A percentile compares a stretch with the other conserved stretches of the same genome.
Evolutionary conservation across 2,797 vertebrate genomes (phyloP).

Genomic region (Philypnodon macrostomus): DNA sequence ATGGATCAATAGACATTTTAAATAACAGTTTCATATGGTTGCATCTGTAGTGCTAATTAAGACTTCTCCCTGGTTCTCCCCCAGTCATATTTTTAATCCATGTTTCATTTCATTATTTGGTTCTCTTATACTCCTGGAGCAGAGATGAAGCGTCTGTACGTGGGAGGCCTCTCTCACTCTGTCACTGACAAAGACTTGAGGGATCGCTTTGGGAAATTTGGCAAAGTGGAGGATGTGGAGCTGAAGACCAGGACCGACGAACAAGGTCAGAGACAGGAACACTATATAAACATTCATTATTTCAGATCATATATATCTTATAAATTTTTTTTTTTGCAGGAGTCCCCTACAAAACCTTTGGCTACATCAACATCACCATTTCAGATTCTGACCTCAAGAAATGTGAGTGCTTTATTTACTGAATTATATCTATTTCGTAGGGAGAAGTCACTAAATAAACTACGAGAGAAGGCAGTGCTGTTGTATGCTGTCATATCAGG

Average conservation of each 20-base stretch:
- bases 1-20: too few relatives aligned
- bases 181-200: constrained; percentile 85
- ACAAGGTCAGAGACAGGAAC: constrained; percentile 71
- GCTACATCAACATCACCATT: constrained; percentile 85
- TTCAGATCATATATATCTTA: too few relatives aligned
- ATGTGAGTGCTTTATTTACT: constrained; percentile 80
- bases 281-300: neutral
- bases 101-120: too few relatives aligned
- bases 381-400: constrained; percentile 82
- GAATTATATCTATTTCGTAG: too few relatives aligned
- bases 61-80: too few relatives aligned
- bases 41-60: too few relatives aligned
- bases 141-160: constrained; percentile 79
- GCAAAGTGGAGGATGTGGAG: constrained; percentile 84
- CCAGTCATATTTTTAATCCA: neutral
- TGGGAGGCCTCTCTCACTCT: constrained; percentile 85
- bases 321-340: constrained; percentile 70
- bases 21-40: too few relatives aligned
- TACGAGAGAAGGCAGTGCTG: too few relatives aligned
- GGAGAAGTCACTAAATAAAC: too few relatives aligned
- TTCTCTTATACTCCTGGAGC: constrained; percentile 2
- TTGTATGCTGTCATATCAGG: too few relatives aligned
- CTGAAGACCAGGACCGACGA: constrained; percentile 86
- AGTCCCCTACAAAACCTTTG: constrained; percentile 85
- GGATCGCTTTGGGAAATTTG: constrained; percentile 90